A percentile compares a stretch with the other conserved stretches of the same genome.
These are phyloP conservation scores for Ornithoptera alexandrae DNA, from an alignment of 2,888 invertebrate genomes.

Conservation along the genomic window DNA sequence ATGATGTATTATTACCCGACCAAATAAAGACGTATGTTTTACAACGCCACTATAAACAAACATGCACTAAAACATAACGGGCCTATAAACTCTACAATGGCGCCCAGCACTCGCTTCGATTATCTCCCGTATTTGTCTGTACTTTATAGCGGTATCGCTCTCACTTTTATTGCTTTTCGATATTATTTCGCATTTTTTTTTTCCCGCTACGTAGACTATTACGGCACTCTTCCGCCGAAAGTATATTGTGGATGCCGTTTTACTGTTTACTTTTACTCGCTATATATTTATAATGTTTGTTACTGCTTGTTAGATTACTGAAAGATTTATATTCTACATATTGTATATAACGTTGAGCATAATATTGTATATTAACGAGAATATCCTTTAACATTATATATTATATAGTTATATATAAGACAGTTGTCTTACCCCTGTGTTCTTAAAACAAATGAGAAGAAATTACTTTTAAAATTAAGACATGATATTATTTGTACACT, in stretches of 20 bases:
- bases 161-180: slow-evolving; percentile 72
- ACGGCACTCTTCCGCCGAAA: slow-evolving; percentile 40
- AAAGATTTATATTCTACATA: neutral
- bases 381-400: too few species aligned
- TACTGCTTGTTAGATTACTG: neutral
- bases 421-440: too few species aligned
- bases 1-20: slow-evolving; percentile 2
- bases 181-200: slow-evolving; percentile 76
- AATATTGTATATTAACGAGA: too few species aligned
- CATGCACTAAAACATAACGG: slow-evolving; percentile 74
- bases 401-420: too few species aligned
- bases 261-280: neutral
- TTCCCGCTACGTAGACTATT: slow-evolving; percentile 57
- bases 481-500: too few species aligned
- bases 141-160: slow-evolving; percentile 70
- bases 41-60: slow-evolving; percentile 48
- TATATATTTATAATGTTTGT: neutral
- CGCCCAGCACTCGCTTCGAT: slow-evolving; percentile 69
- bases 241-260: slow-evolving; percentile 47
- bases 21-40: slow-evolving; percentile 31
- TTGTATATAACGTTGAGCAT: too few species aligned
- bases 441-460: too few species aligned
- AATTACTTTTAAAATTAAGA: too few species aligned
- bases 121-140: slow-evolving; percentile 74
- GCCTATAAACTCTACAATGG: slow-evolving; percentile 74